Evolutionary conservation across 2,797 vertebrate species (phyloP).

Genomic region (Karalla daura): DNA sequence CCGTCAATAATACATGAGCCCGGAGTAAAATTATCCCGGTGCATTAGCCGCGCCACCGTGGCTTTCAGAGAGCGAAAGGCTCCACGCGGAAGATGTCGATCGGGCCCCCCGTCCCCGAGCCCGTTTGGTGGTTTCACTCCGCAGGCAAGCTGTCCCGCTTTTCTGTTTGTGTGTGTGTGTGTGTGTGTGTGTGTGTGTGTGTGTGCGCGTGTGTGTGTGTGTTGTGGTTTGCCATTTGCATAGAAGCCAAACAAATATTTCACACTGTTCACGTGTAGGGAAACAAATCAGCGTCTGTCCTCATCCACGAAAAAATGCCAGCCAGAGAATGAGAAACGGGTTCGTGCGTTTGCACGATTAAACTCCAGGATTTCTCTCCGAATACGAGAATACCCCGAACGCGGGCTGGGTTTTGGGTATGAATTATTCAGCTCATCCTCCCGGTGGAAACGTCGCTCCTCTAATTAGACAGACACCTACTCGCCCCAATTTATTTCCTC

Average conservation of each 20-base stretch:
- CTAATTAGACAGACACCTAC: not conserved
- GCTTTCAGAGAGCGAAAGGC: not conserved
- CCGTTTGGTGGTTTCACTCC: too few relatives aligned
- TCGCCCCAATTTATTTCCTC: not conserved
- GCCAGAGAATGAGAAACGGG: too few relatives aligned
- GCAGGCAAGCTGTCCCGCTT: not conserved
- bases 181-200: not conserved
- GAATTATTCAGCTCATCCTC: conserved; percentile 3
- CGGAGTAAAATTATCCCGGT: not conserved
- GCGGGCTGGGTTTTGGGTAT: not conserved
- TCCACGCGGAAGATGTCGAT: not conserved
- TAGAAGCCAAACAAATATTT: not conserved
- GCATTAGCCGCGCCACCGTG: not conserved
- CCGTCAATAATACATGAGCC: not conserved
- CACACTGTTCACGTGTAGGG: too few relatives aligned
- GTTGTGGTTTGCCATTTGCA: conserved; percentile 9
- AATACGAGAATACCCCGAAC: not conserved
- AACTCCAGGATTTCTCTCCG: not conserved
- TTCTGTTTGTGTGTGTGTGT: not conserved
- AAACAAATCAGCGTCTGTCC: too few relatives aligned
- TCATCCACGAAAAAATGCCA: too few relatives aligned
- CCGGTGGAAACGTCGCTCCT: not conserved
- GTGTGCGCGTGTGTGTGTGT: not conserved
- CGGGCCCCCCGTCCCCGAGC: too few relatives aligned
- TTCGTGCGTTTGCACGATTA: not conserved